phyloP scores from a whole-genome alignment of 2,113 vertebrate species.

The Boleophthalmus pectinirostris region DNA sequence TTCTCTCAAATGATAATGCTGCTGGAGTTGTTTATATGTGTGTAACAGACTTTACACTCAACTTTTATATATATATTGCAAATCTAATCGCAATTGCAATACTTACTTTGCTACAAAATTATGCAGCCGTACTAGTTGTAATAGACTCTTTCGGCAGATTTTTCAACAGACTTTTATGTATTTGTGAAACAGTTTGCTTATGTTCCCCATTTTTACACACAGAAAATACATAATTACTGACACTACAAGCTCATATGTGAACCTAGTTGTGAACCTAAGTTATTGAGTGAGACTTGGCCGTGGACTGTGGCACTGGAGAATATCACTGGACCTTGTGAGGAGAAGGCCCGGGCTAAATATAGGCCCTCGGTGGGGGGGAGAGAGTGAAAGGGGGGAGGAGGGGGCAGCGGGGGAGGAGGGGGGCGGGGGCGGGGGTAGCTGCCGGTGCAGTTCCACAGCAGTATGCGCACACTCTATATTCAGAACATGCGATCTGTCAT shows the following conservation, averaged over 20 bases:
- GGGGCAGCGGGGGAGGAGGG: not conserved
- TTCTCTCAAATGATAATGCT: too few species aligned
- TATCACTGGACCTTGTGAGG: slow-evolving; percentile 31
- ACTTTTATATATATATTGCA: too few species aligned
- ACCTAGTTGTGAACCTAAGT: not conserved
- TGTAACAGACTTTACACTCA: too few species aligned
- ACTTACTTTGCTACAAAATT: too few species aligned
- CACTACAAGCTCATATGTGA: not conserved
- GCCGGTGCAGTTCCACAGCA: slow-evolving; percentile 49
- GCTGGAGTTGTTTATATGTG: too few species aligned
- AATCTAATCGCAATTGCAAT: too few species aligned
- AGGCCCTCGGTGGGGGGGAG: slow-evolving; percentile 33
- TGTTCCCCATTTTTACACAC: too few species aligned
- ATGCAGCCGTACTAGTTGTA: too few species aligned
- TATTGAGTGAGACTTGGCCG: slow-evolving; percentile 19
- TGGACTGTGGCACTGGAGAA: slow-evolving; percentile 35
- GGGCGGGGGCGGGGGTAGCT: slow-evolving; percentile 39
- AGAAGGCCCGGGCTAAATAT: slow-evolving; percentile 63
- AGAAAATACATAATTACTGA: too few species aligned
- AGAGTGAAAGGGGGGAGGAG: not conserved
- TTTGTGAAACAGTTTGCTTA: too few species aligned
- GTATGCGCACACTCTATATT: slow-evolving; percentile 69
- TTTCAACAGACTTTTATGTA: too few species aligned
- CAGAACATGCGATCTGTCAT: slow-evolving; percentile 74
- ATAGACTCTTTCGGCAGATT: too few species aligned